A percentile compares a stretch with the other conserved stretches of the same genome.
These are phyloP conservation scores for Vireo altiloquus DNA, from an alignment of 2,113 vertebrate genomes.

Conservation along the genomic window DNA sequence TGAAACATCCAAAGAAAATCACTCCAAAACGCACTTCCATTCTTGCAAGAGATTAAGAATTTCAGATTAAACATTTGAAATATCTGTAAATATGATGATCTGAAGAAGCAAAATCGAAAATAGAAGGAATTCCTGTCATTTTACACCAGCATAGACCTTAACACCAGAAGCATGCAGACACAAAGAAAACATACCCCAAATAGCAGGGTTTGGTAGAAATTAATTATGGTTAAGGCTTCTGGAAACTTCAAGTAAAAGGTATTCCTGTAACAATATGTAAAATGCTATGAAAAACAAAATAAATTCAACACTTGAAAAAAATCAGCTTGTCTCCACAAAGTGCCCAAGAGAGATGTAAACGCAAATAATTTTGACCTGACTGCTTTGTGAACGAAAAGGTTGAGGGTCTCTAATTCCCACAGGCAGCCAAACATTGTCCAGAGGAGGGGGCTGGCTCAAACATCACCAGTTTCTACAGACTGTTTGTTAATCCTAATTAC, in stretches of 20 bases:
- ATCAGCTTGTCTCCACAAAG: background rate
- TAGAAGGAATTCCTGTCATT: background rate
- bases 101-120: background rate
- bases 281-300: background rate
- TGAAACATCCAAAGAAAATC: background rate
- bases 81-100: background rate
- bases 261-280: background rate
- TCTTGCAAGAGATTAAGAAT: background rate
- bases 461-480: background rate
- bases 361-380: background rate
- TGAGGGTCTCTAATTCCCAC: background rate
- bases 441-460: background rate
- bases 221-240: background rate
- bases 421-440: background rate
- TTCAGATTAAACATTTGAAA: background rate
- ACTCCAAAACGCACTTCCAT: background rate
- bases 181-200: background rate
- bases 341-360: background rate
- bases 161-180: background rate
- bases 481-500: background rate
- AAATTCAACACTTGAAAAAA: background rate
- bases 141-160: background rate
- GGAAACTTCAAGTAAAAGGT: background rate
- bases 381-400: background rate
- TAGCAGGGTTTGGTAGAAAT: background rate